Evolutionary conservation across 2,888 invertebrate species (phyloP), one percentile per base, ranked within the genome.

Genomic region (Hydraecia micacea): DNA sequence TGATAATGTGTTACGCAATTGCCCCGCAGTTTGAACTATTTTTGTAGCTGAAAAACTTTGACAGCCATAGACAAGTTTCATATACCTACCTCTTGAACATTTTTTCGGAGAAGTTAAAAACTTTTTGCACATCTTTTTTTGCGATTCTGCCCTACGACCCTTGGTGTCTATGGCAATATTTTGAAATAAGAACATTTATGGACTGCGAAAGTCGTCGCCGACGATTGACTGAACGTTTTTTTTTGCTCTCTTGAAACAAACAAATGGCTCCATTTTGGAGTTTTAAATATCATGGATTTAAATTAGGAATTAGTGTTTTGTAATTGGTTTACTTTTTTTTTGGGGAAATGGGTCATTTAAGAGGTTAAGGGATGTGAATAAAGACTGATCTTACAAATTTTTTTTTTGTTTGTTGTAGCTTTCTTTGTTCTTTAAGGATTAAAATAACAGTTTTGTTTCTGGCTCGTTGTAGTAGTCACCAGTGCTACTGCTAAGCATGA

Each of bases 121-220:
- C 75, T 84, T 85, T 85, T 87, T 73, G 70, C 78, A n/a, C 13
- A 36, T 2, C 15, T 68, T 78, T 86, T 88, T 46, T 81, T 86
- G 83, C 70, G 18, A 13, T 28, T 39, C 69, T 70, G 36, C 80
- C 75, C 83, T 78, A 32, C 73, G 73, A 81, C 77, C 80, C 75
- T 66, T 63, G 73, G 73, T 70, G 77, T 84, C 79, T 82, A 80
- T 87, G 75, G 83, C 84, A 93, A 94, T 96, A 95, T 96, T 96
- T 91, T 95, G 96, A 96, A 92, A 88, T 93, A 84, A 84, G 77
- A 89, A 92, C 93, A 96, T 95, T 96, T 95, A 96, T 95, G 94
- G 91, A 86, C 93, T 95, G 95, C 91, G 86, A 95, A 93, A 89
- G 81, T 85, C 90, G 62, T 82, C 90, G 90, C 90, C 83, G 91